A percentile compares a stretch with the other conserved stretches of the same genome.
Conservation (phyloP, 1,140 invertebrate species). For the Aphelinus atriplicis region DNA sequence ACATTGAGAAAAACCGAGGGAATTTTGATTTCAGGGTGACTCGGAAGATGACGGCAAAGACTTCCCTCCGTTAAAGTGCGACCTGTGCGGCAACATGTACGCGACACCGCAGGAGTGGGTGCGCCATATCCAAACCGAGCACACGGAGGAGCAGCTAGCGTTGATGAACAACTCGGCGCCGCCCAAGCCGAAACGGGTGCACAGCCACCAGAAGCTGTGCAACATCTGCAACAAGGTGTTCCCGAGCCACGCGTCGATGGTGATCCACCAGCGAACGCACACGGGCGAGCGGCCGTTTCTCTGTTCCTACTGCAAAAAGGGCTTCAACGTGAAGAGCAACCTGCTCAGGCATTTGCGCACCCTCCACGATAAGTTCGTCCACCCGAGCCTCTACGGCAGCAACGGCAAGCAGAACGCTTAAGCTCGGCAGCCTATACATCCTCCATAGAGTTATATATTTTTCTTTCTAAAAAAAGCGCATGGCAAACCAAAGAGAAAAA, state of each 20-base stretch:
- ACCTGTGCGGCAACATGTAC: conserved; percentile 84
- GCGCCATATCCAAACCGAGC: conserved; percentile 81
- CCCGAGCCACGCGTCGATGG: conserved; percentile 80
- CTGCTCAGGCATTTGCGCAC: conserved; percentile 77
- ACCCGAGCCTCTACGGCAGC: conserved; percentile 66
- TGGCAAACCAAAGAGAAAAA: conserved; percentile 19
- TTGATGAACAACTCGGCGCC: conserved; percentile 79
- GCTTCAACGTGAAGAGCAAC: conserved; percentile 83
- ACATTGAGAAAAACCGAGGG: no score
- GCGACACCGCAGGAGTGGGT: conserved; percentile 86
- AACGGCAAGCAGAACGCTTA: conserved; percentile 60
- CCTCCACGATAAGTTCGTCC: conserved; percentile 74
- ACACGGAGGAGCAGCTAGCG: conserved; percentile 84
- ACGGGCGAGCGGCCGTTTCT: conserved; percentile 78
- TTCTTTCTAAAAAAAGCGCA: conserved; percentile 28
- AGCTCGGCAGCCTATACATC: background rate
- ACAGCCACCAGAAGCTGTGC: conserved; percentile 74
- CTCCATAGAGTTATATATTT: conserved; percentile 37
- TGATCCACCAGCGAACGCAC: conserved; percentile 77
- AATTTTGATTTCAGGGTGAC: conserved; percentile 65
- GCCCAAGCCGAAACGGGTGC: conserved; percentile 70
- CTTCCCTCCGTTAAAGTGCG: conserved; percentile 78
- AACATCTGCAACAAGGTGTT: conserved; percentile 79
- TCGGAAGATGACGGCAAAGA: conserved; percentile 72
- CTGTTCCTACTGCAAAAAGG: conserved; percentile 79